Percentiles rank a stretch among this genome's conserved stretches.
Evolutionary conservation across 2,888 invertebrate species (phyloP).

Genomic region (Pasiphila rectangulata): DNA sequence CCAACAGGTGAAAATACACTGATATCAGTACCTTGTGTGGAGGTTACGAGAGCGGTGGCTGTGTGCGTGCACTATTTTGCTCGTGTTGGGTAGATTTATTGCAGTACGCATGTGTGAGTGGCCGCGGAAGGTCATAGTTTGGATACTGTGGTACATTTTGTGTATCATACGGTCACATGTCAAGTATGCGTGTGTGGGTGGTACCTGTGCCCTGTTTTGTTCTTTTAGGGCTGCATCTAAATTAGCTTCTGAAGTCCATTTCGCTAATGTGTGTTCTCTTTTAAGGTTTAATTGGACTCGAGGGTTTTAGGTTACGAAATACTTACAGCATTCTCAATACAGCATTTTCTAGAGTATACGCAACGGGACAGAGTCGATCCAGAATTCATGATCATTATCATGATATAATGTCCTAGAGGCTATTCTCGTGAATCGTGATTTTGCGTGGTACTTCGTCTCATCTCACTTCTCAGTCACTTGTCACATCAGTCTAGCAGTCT

Average conservation of each 20-base stretch:
- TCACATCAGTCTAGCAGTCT: too few relatives aligned
- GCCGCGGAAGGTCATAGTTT: conserved; percentile 40
- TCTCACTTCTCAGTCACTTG: too few relatives aligned
- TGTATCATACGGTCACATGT: conserved; percentile 70
- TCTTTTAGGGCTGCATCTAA: conserved; percentile 64
- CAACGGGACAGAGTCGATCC: too few relatives aligned
- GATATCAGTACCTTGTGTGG: conserved; percentile 68
- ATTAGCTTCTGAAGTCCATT: conserved; percentile 55
- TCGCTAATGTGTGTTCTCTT: conserved; percentile 41
- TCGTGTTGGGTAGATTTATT: conserved; percentile 73
- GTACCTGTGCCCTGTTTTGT: conserved; percentile 75
- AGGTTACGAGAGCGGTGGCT: conserved; percentile 64
- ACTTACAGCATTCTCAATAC: too few relatives aligned
- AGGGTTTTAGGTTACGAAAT: background rate
- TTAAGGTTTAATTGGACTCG: conserved; percentile 1
- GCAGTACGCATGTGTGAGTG: conserved; percentile 48
- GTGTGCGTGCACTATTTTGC: conserved; percentile 72
- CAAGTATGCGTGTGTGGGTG: conserved; percentile 61
- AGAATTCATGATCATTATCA: too few relatives aligned
- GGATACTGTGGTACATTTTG: conserved; percentile 55
- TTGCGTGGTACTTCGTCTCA: too few relatives aligned
- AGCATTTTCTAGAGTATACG: too few relatives aligned
- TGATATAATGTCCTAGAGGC: too few relatives aligned
- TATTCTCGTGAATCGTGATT: too few relatives aligned
- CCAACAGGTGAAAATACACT: conserved; percentile 77